Conservation (phyloP, 2,797 vertebrate species). For the Macropodus opercularis region DNA sequence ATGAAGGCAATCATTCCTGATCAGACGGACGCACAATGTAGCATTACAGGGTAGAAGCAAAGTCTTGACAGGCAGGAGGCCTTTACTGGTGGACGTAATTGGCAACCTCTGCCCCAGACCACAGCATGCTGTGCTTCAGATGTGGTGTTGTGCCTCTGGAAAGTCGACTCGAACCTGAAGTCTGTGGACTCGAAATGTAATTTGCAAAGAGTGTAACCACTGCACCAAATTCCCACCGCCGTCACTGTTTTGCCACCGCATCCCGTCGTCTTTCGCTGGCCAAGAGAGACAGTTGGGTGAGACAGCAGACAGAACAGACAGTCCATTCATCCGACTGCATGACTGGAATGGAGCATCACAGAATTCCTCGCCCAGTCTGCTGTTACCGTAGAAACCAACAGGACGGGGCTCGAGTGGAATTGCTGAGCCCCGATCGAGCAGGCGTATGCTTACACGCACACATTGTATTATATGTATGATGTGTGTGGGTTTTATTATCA, state of each 20-base stretch:
- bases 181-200: slow-evolving; percentile 23
- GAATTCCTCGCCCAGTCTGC: slow-evolving; percentile 69
- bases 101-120: slow-evolving; percentile 23
- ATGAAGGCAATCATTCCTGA: slow-evolving; percentile 21
- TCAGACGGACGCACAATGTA: slow-evolving; percentile 26
- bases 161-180: slow-evolving; percentile 27
- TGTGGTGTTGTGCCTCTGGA: slow-evolving; percentile 25
- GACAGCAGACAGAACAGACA: slow-evolving; percentile 70
- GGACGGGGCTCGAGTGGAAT: slow-evolving; percentile 55
- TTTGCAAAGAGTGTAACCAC: slow-evolving; percentile 44
- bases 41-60: slow-evolving; percentile 18
- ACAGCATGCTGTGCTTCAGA: slow-evolving; percentile 17
- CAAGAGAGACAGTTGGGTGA: slow-evolving; percentile 58
- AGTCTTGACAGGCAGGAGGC: slow-evolving; percentile 26
- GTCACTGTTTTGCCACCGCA: slow-evolving; percentile 35
- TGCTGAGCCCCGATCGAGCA: slow-evolving; percentile 46
- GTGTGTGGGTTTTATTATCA: background rate
- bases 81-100: slow-evolving; percentile 47
- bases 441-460: background rate
- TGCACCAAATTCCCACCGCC: slow-evolving; percentile 17
- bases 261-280: slow-evolving; percentile 33
- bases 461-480: background rate
- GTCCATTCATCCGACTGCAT: slow-evolving; percentile 74
- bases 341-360: slow-evolving; percentile 71
- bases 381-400: slow-evolving; percentile 76